These are phyloP conservation scores for Oreochromis mossambicus DNA, from an alignment of 2,797 vertebrate genomes.

Conservation along the genomic window DNA sequence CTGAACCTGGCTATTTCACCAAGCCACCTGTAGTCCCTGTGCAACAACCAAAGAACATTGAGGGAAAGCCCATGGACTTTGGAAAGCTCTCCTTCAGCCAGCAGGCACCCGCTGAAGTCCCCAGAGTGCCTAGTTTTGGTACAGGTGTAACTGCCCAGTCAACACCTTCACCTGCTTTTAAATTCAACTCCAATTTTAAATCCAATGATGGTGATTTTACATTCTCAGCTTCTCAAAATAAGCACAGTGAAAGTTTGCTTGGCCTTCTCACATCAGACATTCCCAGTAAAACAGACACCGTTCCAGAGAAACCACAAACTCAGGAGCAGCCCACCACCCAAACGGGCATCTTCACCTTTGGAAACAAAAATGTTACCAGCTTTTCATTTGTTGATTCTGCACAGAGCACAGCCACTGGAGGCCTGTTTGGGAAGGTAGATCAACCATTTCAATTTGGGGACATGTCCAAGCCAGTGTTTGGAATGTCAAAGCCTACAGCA, in stretches of 20 bases:
- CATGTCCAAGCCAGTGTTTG: constrained; percentile 70
- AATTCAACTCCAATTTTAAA: constrained; percentile 98
- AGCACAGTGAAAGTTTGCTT: constrained; percentile 87
- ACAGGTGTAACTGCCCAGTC: constrained; percentile 68
- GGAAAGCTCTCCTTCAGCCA: constrained; percentile 85
- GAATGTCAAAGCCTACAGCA: constrained; percentile 39
- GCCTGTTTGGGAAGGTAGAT: constrained; percentile 76
- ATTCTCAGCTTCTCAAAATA: constrained; percentile 84
- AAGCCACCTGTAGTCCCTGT: constrained; percentile 80
- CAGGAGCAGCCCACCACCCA: constrained; percentile 69
- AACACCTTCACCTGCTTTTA: constrained; percentile 81
- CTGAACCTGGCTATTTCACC: constrained; percentile 97
- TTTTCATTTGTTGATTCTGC: constrained; percentile 77
- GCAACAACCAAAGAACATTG: constrained; percentile 79
- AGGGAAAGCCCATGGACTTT: constrained; percentile 83
- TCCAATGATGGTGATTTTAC: constrained; percentile 97
- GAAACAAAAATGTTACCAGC: constrained; percentile 73
- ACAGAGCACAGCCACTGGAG: constrained; percentile 63
- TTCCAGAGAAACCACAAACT: constrained; percentile 62
- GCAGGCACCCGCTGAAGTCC: constrained; percentile 76
- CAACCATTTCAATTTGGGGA: constrained; percentile 80
- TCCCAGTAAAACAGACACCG: constrained; percentile 77
- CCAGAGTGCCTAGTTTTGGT: constrained; percentile 79
- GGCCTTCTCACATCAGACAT: constrained; percentile 91
- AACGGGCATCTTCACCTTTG: constrained; percentile 82